Percentiles rank a stretch among this genome's conserved stretches.
These are phyloP conservation scores for Molossus alvarezi DNA, from an alignment of 2,797 vertebrate species.

Conservation along the genomic window DNA sequence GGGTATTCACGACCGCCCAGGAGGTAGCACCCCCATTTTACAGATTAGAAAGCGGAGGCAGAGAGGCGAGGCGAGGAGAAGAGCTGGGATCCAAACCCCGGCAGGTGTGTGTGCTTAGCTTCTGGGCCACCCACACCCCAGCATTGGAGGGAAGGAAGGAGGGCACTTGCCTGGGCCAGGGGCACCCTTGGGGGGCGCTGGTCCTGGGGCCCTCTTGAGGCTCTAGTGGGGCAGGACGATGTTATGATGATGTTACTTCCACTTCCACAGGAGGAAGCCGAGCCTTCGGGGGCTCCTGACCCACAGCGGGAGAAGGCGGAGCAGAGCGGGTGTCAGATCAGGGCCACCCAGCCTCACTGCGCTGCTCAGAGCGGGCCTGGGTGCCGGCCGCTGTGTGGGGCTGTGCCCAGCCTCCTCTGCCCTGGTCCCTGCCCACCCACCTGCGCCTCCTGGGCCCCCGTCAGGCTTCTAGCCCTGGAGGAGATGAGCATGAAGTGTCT, in stretches of 20 bases:
- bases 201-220: rapidly evolving
- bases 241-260: too few relatives aligned
- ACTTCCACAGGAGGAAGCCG: background rate
- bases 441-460: background rate
- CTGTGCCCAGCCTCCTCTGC: background rate
- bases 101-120: background rate
- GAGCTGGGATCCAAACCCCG: background rate
- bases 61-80: background rate
- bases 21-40: background rate
- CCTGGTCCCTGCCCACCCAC: background rate
- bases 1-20: rapidly evolving
- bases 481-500: background rate
- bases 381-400: background rate
- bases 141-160: background rate
- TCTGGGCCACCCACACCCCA: background rate
- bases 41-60: background rate
- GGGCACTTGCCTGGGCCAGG: background rate
- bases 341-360: background rate
- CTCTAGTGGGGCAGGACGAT: rapidly evolving
- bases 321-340: background rate
- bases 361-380: background rate
- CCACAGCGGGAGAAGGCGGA: rapidly evolving
- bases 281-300: background rate
- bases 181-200: rapidly evolving
- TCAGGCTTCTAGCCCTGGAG: background rate